Evolutionary conservation across 2,888 invertebrate genomes (phyloP).

Genomic region (Epinotia nisella): DNA sequence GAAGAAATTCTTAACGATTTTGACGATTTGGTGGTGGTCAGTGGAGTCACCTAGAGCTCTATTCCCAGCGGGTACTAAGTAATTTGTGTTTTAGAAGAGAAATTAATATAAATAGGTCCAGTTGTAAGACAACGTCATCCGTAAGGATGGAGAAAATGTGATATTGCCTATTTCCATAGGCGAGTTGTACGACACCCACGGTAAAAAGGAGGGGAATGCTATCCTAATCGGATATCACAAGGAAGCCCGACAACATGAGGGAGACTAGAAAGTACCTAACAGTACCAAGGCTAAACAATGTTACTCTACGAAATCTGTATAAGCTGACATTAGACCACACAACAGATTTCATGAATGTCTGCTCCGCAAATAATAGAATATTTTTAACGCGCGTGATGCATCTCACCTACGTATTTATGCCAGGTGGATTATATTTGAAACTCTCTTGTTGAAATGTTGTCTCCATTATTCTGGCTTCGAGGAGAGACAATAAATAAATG

Average conservation of each 20-base stretch:
- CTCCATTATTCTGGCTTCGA: slow-evolving; percentile 14
- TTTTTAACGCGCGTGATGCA: slow-evolving; percentile 29
- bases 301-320: neutral
- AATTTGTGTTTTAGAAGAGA: no score
- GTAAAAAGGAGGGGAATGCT: no score
- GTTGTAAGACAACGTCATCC: no score
- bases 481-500: neutral
- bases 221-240: no score
- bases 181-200: no score
- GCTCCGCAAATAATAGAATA: slow-evolving; percentile 21
- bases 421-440: slow-evolving; percentile 39
- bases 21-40: neutral
- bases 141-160: no score
- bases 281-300: no score
- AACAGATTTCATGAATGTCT: neutral
- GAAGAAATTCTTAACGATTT: neutral
- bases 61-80: no score
- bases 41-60: neutral
- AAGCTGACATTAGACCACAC: neutral
- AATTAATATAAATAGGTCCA: no score
- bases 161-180: no score
- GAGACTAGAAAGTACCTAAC: no score
- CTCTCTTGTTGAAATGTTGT: slow-evolving; percentile 11
- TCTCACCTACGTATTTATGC: slow-evolving; percentile 36
- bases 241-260: no score